Base-by-base conservation (phyloP, 2,113 vertebrate genomes). In the Rhea pennata region DNA sequence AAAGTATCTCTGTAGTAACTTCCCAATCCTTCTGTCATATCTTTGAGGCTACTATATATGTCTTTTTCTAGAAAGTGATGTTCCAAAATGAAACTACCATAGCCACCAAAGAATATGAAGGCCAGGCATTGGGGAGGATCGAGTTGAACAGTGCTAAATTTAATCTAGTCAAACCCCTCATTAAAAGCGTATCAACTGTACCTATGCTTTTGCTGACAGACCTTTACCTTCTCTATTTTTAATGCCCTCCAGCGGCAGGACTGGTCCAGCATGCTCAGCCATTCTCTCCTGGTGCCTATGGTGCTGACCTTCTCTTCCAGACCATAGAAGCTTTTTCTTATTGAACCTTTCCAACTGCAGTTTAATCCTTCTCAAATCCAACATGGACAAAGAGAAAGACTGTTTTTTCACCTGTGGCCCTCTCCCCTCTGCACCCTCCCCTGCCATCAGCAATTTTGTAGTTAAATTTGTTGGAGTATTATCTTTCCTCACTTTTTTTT, bases 1-100 rank as follows among this genome's bases (percentile, higher is more conserved):
- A 67, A 90, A 72, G 4, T 39, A 89, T 0, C 0, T 46, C 17
- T 77, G 3, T 50, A 33, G 22, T 42, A 50, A 13, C 7, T 85
- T 86, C 24, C 6, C 50, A 58, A 82, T 88, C 42, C 20, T 86
- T 92, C 59, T 56, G 19, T 44, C 24, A 4, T 46, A 14, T 44
- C 17, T 83, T 51, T 90, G 50, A 44, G 54, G 11, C 9, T 90
- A 21, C 27, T 79, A 2, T 70, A 81, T 51, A 7, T 74, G 6
- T 73, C 15, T 86, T 69, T 67, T 44, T 76, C 46, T 19, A 58
- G 40, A 40, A 9, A 88, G 9, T 21, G 39, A 6, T 22, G 53
- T 54, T 26, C 87, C 6, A 40, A 66, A 85, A 1, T 4, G 1
- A 73, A 58, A 10, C 9, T 40, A 5, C 39, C 19, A 22, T 6